Conservation (phyloP, 2,888 invertebrate genomes). For the Caenorhabditis doughertyi region DNA sequence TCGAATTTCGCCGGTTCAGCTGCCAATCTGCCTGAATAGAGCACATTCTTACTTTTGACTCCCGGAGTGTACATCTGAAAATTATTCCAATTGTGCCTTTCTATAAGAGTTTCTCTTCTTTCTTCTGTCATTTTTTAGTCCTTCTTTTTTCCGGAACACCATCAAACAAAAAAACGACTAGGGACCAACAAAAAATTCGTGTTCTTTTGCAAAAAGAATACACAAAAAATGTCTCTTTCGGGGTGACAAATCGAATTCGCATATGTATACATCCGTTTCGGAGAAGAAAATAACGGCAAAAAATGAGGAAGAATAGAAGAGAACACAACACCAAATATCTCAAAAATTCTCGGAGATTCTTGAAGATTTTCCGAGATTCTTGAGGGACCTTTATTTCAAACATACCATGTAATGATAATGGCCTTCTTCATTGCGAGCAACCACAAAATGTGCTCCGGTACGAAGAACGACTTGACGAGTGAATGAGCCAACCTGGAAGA, state of each 20-base stretch:
- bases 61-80: constrained; percentile 62
- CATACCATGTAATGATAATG: constrained; percentile 50
- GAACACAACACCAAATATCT: background rate
- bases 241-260: constrained; percentile 1
- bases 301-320: background rate
- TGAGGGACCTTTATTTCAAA: background rate
- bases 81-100: background rate
- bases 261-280: constrained; percentile 9
- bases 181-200: background rate
- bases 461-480: constrained; percentile 46
- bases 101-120: background rate
- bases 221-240: background rate
- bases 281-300: background rate
- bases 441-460: constrained; percentile 50
- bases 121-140: background rate
- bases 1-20: constrained; percentile 64
- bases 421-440: constrained; percentile 33
- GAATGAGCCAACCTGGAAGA: constrained; percentile 55
- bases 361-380: too few species aligned
- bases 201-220: background rate
- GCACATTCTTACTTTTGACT: constrained; percentile 20
- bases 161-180: background rate
- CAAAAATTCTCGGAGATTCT: background rate
- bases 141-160: background rate
- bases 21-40: constrained; percentile 32